phyloP scores from a whole-genome alignment of 2,113 vertebrate genomes.

The Oncorhynchus keta region DNA sequence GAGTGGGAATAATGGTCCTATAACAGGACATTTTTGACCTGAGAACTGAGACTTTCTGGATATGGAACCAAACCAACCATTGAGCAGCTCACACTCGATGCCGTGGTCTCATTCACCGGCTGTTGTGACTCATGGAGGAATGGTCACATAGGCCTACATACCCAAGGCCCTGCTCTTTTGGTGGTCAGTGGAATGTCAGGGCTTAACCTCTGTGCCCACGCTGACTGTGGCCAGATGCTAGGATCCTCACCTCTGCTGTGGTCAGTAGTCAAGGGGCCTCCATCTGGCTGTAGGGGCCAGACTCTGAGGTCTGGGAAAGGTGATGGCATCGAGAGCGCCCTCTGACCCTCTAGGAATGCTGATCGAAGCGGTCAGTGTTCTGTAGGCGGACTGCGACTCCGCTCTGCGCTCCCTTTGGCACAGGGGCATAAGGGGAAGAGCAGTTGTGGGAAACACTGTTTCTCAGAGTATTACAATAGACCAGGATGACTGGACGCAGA shows the following conservation, averaged over 20 bases:
- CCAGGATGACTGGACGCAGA: background rate
- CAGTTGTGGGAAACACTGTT: constrained; percentile 38
- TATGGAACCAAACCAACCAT: background rate
- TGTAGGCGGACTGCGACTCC: constrained; percentile 3
- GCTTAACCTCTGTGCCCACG: background rate
- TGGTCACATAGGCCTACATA: background rate
- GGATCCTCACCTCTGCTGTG: background rate
- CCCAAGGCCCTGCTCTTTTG: too few relatives aligned
- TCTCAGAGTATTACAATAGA: constrained; percentile 10
- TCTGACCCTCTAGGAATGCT: constrained; percentile 34
- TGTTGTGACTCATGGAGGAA: background rate
- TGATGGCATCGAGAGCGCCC: background rate
- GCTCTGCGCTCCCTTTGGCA: constrained; percentile 1
- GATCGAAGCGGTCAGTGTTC: constrained; percentile 12
- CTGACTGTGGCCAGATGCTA: background rate
- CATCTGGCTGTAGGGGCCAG: background rate
- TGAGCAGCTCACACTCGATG: background rate
- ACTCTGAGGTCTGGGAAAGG: constrained; percentile 37
- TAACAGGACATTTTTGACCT: too few relatives aligned
- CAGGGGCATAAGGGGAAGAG: constrained; percentile 2
- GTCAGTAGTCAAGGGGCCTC: background rate
- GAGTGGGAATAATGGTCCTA: background rate
- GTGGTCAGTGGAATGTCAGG: constrained; percentile 4
- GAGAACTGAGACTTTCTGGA: background rate
- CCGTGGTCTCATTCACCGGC: background rate